Percentiles rank a stretch among this genome's conserved stretches.
These are phyloP conservation scores for Cryptoprocta ferox DNA, from an alignment of 2,797 vertebrate species.

Conservation along the genomic window DNA sequence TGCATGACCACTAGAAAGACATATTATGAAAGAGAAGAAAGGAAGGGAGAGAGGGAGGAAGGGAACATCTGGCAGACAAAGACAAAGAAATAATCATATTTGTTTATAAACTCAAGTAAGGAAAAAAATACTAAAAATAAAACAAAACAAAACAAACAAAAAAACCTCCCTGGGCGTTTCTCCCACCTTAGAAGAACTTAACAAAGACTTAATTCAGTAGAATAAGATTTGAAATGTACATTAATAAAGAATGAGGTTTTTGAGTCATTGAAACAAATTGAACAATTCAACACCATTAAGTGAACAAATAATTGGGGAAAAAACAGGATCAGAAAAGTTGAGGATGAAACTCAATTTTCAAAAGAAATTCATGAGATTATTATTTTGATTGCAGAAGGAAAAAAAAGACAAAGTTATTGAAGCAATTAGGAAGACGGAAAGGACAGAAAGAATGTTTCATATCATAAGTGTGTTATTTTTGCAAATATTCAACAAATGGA, in stretches of 20 bases:
- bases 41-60: neutral
- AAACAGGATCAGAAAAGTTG: neutral
- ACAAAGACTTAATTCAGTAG: neutral
- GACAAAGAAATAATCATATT: neutral
- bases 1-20: neutral
- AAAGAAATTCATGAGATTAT: neutral
- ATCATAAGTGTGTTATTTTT: neutral
- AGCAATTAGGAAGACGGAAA: neutral
- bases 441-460: neutral
- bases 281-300: neutral
- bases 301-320: neutral
- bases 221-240: neutral
- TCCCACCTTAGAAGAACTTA: neutral
- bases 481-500: neutral
- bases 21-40: neutral
- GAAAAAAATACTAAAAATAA: neutral
- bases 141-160: neutral
- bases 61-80: neutral
- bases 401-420: neutral
- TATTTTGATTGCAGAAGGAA: neutral
- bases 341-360: neutral
- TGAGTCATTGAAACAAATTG: neutral
- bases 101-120: neutral
- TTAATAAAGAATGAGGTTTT: neutral
- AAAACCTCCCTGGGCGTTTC: neutral